Base-by-base conservation (phyloP, 2,113 vertebrate genomes). In the Leucopsar rothschildi region DNA sequence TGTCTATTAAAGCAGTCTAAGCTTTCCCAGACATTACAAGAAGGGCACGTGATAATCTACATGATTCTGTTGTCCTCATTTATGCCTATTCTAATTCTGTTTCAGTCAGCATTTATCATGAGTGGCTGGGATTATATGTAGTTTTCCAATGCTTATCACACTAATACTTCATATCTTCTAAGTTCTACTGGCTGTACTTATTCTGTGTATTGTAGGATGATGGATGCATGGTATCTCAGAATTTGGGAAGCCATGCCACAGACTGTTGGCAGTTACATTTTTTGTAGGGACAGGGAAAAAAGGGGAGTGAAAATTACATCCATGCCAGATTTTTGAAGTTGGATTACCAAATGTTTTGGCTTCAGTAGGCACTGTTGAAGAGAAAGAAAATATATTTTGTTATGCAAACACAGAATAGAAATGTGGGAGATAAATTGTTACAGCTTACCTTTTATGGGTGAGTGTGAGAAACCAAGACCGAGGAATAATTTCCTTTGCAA, bases 391-490 rank as follows among this genome's bases (percentile, higher is more conserved):
- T 68, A 27, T 52, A 10, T 52, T 52, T 52, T 52, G 27, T 52
- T 52, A 52, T 28, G 27, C 15, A 37, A 77, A 65, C 8, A 37
- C 37, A 31, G 50, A 80, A 22, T 31, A 82, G 20, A 73, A 69
- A 61, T 52, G 39, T 6, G n/a, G 8, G 10, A 27, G 28, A 15
- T 65, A 61, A 70, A 45, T 60, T 69, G 5, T 44, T 78, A n/a
- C 7, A 49, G 5, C 1, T 73, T 86, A 35, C 4, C 2, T 53
- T 61, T 56, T 57, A 3, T 52, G 22, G 4, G 0, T 63, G 1
- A 55, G 5, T 65, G 23, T 29, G 24, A 65, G 52, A n/a, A 83
- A 42, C 18, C 15, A 80, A 86, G n/a, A 40, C 6, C 2, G 7
- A 69, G n/a, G 18, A 28, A 57, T 72, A 3, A 10, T 39, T 92